phyloP scores from a whole-genome alignment of 2,113 vertebrate genomes.

The Vireo altiloquus region DNA sequence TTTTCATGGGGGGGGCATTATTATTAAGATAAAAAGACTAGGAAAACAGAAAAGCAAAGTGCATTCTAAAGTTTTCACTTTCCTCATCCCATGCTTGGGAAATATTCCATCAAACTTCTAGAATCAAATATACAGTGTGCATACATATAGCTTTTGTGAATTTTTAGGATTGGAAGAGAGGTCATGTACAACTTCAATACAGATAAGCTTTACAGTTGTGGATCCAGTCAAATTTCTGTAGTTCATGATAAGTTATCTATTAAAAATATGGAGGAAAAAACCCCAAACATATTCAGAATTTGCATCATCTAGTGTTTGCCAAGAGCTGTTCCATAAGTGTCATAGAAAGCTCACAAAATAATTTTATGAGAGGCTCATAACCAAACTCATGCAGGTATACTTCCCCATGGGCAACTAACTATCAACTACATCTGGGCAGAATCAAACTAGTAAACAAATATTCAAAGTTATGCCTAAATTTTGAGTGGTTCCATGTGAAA shows the following conservation, averaged over 20 bases:
- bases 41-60: neutral
- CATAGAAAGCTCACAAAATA: neutral
- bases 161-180: neutral
- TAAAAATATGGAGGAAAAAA: neutral
- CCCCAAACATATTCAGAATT: neutral
- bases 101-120: neutral
- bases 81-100: neutral
- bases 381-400: rapidly evolving
- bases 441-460: neutral
- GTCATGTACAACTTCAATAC: neutral
- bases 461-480: neutral
- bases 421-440: neutral
- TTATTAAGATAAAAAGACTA: neutral
- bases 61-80: neutral
- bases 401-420: neutral
- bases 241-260: neutral
- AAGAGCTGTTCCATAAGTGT: neutral
- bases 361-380: neutral
- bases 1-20: neutral
- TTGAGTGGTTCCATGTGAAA: neutral
- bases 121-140: neutral
- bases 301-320: rapidly evolving
- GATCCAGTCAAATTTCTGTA: neutral
- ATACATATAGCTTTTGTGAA: neutral
- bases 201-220: neutral